Base-by-base conservation (phyloP, 2,113 vertebrate genomes). In the Triplophysa tibetana region DNA sequence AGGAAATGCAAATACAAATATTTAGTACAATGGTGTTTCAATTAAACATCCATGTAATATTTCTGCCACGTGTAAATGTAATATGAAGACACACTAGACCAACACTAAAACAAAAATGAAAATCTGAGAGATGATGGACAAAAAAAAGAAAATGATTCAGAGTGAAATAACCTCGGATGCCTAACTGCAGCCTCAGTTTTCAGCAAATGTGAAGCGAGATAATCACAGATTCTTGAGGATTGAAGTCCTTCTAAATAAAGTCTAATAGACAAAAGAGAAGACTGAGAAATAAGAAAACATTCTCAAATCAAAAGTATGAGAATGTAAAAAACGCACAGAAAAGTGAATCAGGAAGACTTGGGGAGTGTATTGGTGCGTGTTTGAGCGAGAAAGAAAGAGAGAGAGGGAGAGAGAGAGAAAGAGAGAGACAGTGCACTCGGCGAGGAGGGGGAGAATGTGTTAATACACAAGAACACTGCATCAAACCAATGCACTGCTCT, bases 401-500 rank as follows among this genome's bases (percentile, higher is more conserved):
- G 45, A 17, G 67, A 81, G 83, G 82, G 79, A 86, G 70, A 66
- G 81, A 86, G 73, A 83, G 75, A 78, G 86, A 84, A 83, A 87
- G 81, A 87, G 83, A 84, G 87, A 87, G 90, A 80, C 90, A 90
- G 88, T 88, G 90, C 86, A 66, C 81, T 77, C 72, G 84, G 82
- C 83, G 72, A 84, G 85, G 81, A 87, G 87, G 83, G 88, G 90
- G 88, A 91, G 91, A 92, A 92, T 87, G 91, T 91, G 93, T 94
- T 93, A 92, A 93, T 90, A 94, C 93, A 93, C 88, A 91, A 89
- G 93, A 95, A 94, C 92, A 94, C 94, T 93, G 95, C 95, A 95
- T 94, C 94, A 94, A 95, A 94, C 95, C 93, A 92, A 93, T 93
- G 93, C 94, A 93, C 94, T 93, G 93, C 93, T 94, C 92, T 90